Evolutionary conservation across 1,140 invertebrate species (phyloP).

Genomic region (Rhopalosiphum padi): DNA sequence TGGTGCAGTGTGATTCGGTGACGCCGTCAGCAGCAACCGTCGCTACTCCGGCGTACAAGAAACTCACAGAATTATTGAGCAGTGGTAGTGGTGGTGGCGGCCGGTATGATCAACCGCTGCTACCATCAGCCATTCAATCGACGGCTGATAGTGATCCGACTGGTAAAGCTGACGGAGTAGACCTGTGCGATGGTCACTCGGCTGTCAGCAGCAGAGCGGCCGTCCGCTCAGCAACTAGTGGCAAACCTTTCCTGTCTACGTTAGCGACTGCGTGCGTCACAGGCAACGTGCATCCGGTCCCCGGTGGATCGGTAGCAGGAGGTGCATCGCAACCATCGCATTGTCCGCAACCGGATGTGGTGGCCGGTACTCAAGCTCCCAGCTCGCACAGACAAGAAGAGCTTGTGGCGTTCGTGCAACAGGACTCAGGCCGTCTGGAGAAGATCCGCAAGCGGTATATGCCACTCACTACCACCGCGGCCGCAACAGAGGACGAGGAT

Average conservation of each 20-base stretch:
- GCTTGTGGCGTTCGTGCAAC: slow-evolving; percentile 81
- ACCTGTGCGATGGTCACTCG: slow-evolving; percentile 45
- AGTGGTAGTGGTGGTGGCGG: slow-evolving; percentile 6
- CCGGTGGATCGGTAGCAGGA: not conserved
- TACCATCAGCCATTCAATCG: slow-evolving; percentile 75
- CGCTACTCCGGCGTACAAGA: slow-evolving; percentile 70
- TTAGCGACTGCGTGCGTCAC: slow-evolving; percentile 76
- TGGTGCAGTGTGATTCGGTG: not conserved
- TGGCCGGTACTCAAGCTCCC: slow-evolving; percentile 73
- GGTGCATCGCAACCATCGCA: slow-evolving; percentile 6
- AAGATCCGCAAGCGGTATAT: slow-evolving; percentile 77
- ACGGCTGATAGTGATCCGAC: slow-evolving; percentile 69
- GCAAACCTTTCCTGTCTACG: slow-evolving; percentile 76
- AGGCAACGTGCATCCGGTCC: slow-evolving; percentile 58
- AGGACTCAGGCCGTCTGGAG: slow-evolving; percentile 80
- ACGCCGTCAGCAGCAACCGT: not conserved
- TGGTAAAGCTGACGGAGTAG: slow-evolving; percentile 40
- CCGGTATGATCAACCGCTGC: slow-evolving; percentile 65
- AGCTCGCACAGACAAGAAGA: slow-evolving; percentile 71
- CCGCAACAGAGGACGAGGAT: slow-evolving; percentile 65
- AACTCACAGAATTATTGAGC: slow-evolving; percentile 72
- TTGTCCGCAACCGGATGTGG: slow-evolving; percentile 70
- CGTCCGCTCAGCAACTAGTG: not conserved
- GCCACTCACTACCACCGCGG: not conserved
- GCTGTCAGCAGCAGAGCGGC: not conserved